Base-by-base conservation (phyloP, 2,797 vertebrate species). In the Mallotus villosus region DNA sequence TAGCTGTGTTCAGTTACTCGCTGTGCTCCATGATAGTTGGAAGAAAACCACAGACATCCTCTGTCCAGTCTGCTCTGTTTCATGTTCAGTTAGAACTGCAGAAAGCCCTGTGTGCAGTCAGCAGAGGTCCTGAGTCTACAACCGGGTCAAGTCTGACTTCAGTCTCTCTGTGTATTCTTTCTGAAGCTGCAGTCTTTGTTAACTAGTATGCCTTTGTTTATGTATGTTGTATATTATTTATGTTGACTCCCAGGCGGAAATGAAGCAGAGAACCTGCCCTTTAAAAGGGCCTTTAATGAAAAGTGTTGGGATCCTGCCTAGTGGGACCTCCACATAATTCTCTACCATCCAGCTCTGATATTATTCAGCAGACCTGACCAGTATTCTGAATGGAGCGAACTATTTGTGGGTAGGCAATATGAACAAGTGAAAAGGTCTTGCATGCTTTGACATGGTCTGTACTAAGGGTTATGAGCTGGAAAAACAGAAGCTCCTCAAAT, bases 261-360 rank as follows among this genome's bases (percentile, higher is more conserved):
- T 67, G 71, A 73, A 51, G 41, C 63, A 75, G 63, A 70, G 68
- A 21, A 71, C 67, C 64, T 84, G 73, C 72, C 82, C 78, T 84
- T 86, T 81, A 75, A 74, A 87, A 74, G 79, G 78, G 72, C 68
- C 76, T 37, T 71, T 51, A 63, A 53, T 57, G 68, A 12, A 7
- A 58, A 74, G 51, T n/a, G 64, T n/a, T 29, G 55, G 37, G 69
- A 58, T 29, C n/a, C 67, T 73, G 61, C 63, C 37, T 53, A 3
- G 55, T 25, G 41, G 22, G 24, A 61, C 22, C 46, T 70, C 9
- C 49, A n/a, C 34, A 16, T 57, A 19, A 57, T 68, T n/a, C 27
- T 61, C 46, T 37, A 61, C 34, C 46, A n/a, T 70, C 29, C 59
- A 29, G 21, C 46, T 57, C 9, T 58, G 19, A 59, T 16, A 19